Conservation (phyloP, 1,140 invertebrate species). For the Atta texana region DNA sequence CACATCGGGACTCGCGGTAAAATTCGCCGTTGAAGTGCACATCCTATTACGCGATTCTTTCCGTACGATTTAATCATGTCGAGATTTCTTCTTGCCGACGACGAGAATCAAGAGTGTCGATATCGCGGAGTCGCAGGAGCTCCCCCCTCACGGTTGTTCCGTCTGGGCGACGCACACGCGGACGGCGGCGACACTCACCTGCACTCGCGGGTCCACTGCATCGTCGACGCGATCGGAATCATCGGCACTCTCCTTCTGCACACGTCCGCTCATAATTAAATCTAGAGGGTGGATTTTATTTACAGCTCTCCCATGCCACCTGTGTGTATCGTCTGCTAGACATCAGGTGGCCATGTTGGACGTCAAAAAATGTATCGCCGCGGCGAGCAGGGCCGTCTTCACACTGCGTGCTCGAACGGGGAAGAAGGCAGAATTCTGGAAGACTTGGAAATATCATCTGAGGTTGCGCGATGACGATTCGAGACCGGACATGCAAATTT, state of each 20-base stretch:
- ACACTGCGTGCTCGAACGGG: slow-evolving; percentile 26
- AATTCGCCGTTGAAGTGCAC: neutral
- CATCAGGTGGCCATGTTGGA: slow-evolving; percentile 84
- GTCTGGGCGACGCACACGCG: slow-evolving; percentile 13
- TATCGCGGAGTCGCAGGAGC: slow-evolving; percentile 42
- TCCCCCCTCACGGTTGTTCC: neutral
- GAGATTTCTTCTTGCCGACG: slow-evolving; percentile 21
- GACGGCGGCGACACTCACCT: slow-evolving; percentile 80
- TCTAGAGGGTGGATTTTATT: slow-evolving; percentile 77
- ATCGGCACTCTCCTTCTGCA: slow-evolving; percentile 77
- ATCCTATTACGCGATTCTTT: neutral
- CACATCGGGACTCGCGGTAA: neutral
- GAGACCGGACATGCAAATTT: neutral
- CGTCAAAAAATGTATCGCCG: slow-evolving; percentile 68
- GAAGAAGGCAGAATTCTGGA: neutral
- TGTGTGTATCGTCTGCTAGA: slow-evolving; percentile 84
- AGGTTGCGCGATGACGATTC: slow-evolving; percentile 12
- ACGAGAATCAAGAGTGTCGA: slow-evolving; percentile 72
- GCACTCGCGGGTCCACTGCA: slow-evolving; percentile 86
- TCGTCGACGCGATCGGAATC: slow-evolving; percentile 84
- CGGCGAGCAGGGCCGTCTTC: slow-evolving; percentile 55
- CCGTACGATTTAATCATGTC: neutral
- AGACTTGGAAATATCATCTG: slow-evolving; percentile 6
- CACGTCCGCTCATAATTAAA: slow-evolving; percentile 84
- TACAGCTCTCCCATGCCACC: slow-evolving; percentile 83